Percentiles rank a stretch among this genome's conserved stretches.
Conservation (phyloP, 2,113 vertebrate species). For the Epinephelus fuscoguttatus region DNA sequence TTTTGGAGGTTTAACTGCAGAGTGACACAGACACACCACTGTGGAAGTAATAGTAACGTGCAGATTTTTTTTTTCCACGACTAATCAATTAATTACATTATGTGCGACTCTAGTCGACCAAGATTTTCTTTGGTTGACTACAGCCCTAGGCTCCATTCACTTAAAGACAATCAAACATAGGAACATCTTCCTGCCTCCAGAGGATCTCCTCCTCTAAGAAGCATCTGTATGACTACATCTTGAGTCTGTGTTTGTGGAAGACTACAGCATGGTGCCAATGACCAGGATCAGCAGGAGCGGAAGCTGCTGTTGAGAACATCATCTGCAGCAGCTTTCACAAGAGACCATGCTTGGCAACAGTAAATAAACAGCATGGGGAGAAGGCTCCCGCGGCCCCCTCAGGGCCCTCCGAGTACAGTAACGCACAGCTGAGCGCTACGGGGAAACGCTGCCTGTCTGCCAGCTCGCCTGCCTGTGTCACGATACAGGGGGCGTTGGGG, state of each 20-base stretch:
- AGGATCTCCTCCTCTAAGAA: background rate
- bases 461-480: constrained; percentile 47
- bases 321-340: constrained; percentile 21
- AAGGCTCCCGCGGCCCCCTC: constrained; percentile 30
- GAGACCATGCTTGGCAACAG: constrained; percentile 42
- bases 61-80: no score
- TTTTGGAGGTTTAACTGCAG: no score
- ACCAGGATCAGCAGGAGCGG: constrained; percentile 19
- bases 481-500: constrained; percentile 20
- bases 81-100: no score
- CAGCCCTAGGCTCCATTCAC: background rate
- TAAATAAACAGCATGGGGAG: constrained; percentile 50
- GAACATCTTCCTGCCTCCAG: background rate
- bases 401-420: constrained; percentile 59
- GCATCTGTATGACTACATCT: background rate
- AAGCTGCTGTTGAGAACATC: constrained; percentile 25
- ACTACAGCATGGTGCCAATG: constrained; percentile 2
- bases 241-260: background rate
- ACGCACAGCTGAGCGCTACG: constrained; percentile 59
- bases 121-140: no score
- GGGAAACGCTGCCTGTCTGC: constrained; percentile 46
- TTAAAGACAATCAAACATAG: background rate
- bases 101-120: no score
- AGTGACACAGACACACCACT: no score
- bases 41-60: no score